Evolutionary conservation across 1,140 invertebrate species (phyloP), one percentile per base, ranked within the genome.

Genomic region (Eupristina koningsbergeri): DNA sequence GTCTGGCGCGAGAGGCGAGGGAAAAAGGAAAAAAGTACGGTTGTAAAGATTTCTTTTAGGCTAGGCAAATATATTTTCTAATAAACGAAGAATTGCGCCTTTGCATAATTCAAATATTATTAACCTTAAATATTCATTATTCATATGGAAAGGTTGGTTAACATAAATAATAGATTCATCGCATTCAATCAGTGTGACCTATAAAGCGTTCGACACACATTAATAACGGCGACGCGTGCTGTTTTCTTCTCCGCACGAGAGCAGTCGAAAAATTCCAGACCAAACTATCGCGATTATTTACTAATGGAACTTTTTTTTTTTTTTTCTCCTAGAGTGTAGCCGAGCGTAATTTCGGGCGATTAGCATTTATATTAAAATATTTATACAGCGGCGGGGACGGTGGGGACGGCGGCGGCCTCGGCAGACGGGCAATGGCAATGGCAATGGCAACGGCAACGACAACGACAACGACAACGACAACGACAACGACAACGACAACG

Each of bases 321-420:
- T 26, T 41, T 26, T 11, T n/a, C n/a, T n/a, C n/a, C n/a, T n/a
- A n/a, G n/a, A n/a, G n/a, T 7, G 45, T 34, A 11, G 58, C 41
- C 29, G 67, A 53, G 67, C 47, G 64, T 67, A 73, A 73, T 73
- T 80, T 73, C 31, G 64, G 80, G 34, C 80, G 50, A 81, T 81
- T 81, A 81, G 80, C 80, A 81, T 81, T 81, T 74, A 81, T 81
- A 81, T 81, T 81, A 81, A 81, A 81, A 81, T 81, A 81, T 75
- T 74, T 81, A 74, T 74, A 63, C 69, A 47, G 53, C 80, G 29
- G 77, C 36, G 34, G 6, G 50, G 7, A 13, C 2, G 61, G 19
- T n/a, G n/a, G n/a, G n/a, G n/a, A n/a, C n/a, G n/a, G n/a, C n/a
- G n/a, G n/a, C n/a, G n/a, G n/a, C n/a, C n/a, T n/a, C n/a, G n/a